Evolutionary conservation across 2,888 invertebrate species (phyloP).

Genomic region (Colletes collaris): DNA sequence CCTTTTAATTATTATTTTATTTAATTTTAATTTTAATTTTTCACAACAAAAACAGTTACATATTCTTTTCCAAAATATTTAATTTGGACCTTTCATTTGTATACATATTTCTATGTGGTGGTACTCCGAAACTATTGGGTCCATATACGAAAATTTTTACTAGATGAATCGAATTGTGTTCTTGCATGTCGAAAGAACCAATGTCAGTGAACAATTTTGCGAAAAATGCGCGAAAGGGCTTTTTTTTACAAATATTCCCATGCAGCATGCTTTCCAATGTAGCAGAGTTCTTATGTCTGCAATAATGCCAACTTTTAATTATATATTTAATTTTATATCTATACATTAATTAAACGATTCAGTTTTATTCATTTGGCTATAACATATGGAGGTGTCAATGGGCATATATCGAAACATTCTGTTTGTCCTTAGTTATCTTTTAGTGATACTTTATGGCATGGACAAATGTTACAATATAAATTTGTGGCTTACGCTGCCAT

Average conservation of each 20-base stretch:
- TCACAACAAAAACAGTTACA: slow-evolving; percentile 31
- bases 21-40: slow-evolving; percentile 36
- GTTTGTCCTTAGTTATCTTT: background rate
- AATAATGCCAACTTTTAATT: slow-evolving; percentile 60
- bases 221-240: slow-evolving; percentile 19
- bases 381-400: slow-evolving; percentile 78
- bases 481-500: slow-evolving; percentile 11
- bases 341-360: background rate
- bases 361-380: slow-evolving; percentile 45
- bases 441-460: background rate
- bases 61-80: slow-evolving; percentile 43
- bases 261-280: slow-evolving; percentile 67
- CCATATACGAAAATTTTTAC: slow-evolving; percentile 41
- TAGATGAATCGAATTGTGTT: slow-evolving; percentile 44
- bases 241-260: slow-evolving; percentile 46
- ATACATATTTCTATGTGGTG: slow-evolving; percentile 43
- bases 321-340: background rate
- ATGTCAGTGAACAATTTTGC: slow-evolving; percentile 28
- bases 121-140: slow-evolving; percentile 28
- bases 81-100: slow-evolving; percentile 47
- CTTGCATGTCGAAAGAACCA: slow-evolving; percentile 59
- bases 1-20: slow-evolving; percentile 63
- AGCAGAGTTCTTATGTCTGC: slow-evolving; percentile 79
- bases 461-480: no score
- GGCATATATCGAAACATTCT: slow-evolving; percentile 58